phyloP scores from a whole-genome alignment of 2,888 invertebrate genomes.

The Amiota minor region DNA sequence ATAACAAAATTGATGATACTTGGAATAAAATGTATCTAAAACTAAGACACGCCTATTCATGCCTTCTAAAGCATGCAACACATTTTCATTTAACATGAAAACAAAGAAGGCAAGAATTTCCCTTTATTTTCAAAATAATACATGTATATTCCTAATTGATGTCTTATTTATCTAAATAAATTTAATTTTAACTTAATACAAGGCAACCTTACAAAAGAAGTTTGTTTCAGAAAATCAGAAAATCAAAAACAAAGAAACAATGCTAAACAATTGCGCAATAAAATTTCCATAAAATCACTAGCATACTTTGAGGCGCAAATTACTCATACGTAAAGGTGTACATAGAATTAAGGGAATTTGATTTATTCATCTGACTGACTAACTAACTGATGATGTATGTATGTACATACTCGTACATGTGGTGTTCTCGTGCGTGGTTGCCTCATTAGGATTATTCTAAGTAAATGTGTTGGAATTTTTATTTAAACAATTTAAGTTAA shows the following conservation, averaged over 20 bases:
- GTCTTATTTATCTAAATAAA: conserved; percentile 14
- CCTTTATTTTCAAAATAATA: no score
- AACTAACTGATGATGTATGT: background rate
- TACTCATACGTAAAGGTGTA: conserved; percentile 16
- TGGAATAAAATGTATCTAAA: conserved; percentile 1
- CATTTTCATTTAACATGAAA: background rate
- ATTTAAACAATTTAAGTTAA: no score
- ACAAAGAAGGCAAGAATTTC: background rate
- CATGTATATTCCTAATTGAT: no score
- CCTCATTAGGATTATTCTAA: background rate
- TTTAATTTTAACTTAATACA: background rate
- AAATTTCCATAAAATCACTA: conserved; percentile 23
- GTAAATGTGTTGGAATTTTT: background rate
- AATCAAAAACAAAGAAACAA: conserved; percentile 1
- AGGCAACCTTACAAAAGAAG: no score
- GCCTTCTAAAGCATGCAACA: no score
- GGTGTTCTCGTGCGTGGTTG: background rate
- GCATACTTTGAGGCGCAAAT: conserved; percentile 16
- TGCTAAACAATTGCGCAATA: conserved; percentile 17
- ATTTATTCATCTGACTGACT: background rate
- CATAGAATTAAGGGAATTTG: background rate
- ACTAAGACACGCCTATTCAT: no score
- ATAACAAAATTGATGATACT: conserved; percentile 6
- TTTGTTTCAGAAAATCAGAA: background rate
- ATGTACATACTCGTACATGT: background rate